phyloP scores from a whole-genome alignment of 2,113 vertebrate species.

The Phaethornis superciliosus region DNA sequence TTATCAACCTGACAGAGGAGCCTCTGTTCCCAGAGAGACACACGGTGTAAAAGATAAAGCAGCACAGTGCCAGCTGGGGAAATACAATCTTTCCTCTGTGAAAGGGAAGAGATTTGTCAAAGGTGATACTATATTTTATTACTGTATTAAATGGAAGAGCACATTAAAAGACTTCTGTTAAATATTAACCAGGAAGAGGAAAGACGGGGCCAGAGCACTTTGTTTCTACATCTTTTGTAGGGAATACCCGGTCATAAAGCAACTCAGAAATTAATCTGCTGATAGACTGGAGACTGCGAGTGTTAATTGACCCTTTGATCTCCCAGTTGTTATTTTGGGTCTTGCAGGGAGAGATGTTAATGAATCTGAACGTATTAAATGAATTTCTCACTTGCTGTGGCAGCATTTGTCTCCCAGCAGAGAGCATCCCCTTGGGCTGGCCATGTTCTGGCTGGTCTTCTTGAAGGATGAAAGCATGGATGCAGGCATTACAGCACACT shows the following conservation, averaged over 20 bases:
- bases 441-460: background rate
- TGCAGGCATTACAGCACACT: rapidly evolving
- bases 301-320: constrained; percentile 36
- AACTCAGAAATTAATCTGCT: constrained; percentile 42
- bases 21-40: background rate
- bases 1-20: background rate
- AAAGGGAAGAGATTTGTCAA: constrained; percentile 51
- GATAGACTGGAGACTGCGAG: constrained; percentile 15
- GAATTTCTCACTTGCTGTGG: background rate
- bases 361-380: constrained; percentile 30
- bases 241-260: background rate
- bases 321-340: constrained; percentile 43
- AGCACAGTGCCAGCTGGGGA: background rate
- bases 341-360: constrained; percentile 19
- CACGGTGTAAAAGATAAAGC: background rate
- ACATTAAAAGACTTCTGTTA: constrained; percentile 23
- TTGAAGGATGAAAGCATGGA: rapidly evolving
- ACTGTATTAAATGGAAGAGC: constrained; percentile 8
- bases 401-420: background rate
- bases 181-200: constrained; percentile 38
- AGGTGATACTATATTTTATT: constrained; percentile 35
- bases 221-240: background rate
- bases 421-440: background rate
- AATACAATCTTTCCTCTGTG: background rate
- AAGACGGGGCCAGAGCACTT: background rate